A percentile compares a stretch with the other conserved stretches of the same genome.
These are phyloP conservation scores for Gambusia yucatana DNA, from an alignment of 2,797 vertebrate genomes.

Conservation along the genomic window DNA sequence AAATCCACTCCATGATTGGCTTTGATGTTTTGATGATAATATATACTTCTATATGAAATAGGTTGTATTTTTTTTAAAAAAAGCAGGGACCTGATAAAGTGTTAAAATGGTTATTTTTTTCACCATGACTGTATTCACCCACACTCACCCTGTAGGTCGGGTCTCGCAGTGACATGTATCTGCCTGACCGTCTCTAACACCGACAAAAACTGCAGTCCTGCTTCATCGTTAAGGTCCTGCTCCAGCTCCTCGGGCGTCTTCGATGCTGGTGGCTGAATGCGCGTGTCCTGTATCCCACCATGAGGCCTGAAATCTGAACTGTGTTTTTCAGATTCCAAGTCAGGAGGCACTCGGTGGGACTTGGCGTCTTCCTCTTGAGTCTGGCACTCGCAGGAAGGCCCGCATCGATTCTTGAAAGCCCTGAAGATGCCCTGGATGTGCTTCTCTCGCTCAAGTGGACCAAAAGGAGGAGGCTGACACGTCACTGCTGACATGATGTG, in stretches of 20 bases:
- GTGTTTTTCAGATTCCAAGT: constrained; percentile 23
- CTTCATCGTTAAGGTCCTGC: constrained; percentile 19
- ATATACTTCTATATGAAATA: background rate
- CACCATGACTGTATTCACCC: background rate
- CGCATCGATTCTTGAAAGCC: constrained; percentile 64
- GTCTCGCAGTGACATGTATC: constrained; percentile 78
- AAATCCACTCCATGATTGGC: background rate
- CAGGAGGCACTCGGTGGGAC: constrained; percentile 17
- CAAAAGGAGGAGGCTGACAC: constrained; percentile 79
- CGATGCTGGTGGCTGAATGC: background rate
- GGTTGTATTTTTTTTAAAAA: background rate
- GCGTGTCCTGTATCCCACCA: constrained; percentile 21
- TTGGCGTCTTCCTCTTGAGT: constrained; percentile 32
- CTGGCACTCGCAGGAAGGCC: constrained; percentile 42
- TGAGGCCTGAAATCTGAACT: constrained; percentile 21
- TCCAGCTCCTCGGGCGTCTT: constrained; percentile 23
- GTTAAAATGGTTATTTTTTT: background rate
- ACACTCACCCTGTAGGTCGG: constrained; percentile 79
- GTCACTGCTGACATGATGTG: constrained; percentile 76
- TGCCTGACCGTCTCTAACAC: constrained; percentile 72
- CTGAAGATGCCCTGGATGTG: constrained; percentile 81
- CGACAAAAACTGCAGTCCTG: constrained; percentile 53
- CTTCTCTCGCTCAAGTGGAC: constrained; percentile 80
- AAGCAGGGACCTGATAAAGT: background rate
- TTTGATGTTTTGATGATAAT: background rate